These are phyloP conservation scores for Pygmarrhopalites habei DNA, from an alignment of 1,140 invertebrate genomes.

Conservation along the genomic window DNA sequence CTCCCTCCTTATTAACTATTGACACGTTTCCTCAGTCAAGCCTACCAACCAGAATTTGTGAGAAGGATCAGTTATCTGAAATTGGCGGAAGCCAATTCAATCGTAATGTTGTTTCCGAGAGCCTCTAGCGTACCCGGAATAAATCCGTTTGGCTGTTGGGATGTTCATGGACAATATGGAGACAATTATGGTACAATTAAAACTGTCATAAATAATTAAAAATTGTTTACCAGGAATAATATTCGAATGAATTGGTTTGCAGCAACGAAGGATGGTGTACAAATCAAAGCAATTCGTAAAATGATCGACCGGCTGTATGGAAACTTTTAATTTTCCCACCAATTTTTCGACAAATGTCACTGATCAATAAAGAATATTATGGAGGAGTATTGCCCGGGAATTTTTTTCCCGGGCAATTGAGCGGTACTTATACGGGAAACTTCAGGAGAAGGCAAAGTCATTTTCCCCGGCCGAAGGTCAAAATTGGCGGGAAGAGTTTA, in stretches of 20 bases:
- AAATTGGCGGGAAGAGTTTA: too few species aligned
- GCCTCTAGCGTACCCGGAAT: neutral
- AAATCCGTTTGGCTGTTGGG: slow-evolving; percentile 20
- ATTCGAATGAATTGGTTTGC: too few species aligned
- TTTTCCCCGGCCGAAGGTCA: too few species aligned
- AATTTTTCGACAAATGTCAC: too few species aligned
- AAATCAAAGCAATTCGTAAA: slow-evolving; percentile 8
- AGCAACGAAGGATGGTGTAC: slow-evolving; percentile 20
- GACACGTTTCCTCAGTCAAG: neutral
- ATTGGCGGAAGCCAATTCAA: slow-evolving; percentile 16
- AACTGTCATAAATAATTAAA: neutral
- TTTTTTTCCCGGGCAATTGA: too few species aligned
- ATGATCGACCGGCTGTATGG: slow-evolving; percentile 13
- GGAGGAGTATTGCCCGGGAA: too few species aligned
- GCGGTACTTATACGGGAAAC: too few species aligned
- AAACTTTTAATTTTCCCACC: neutral
- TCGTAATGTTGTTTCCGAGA: slow-evolving; percentile 13
- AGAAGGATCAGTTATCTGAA: slow-evolving; percentile 2
- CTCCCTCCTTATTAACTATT: neutral
- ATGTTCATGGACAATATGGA: slow-evolving; percentile 11
- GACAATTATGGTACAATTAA: slow-evolving; percentile 10
- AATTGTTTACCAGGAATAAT: neutral
- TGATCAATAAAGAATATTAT: too few species aligned
- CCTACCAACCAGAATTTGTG: slow-evolving; percentile 10
- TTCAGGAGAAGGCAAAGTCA: too few species aligned